These are phyloP conservation scores for Cyclargus thomasi DNA, from an alignment of 1,140 invertebrate genomes.

Conservation along the genomic window DNA sequence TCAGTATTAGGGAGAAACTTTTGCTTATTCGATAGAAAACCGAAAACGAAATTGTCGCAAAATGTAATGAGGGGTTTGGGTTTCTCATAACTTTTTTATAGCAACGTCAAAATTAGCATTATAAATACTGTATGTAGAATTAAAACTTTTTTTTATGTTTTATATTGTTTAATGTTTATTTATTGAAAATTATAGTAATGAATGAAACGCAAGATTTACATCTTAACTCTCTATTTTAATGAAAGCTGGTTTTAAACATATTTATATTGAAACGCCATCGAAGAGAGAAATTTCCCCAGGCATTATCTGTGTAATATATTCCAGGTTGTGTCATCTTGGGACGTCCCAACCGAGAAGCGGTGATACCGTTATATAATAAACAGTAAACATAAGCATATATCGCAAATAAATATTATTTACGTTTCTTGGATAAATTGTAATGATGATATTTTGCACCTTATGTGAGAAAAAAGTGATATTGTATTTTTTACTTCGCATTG, in stretches of 20 bases:
- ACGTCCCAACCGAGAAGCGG: not conserved
- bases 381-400: not conserved
- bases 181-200: too few species aligned
- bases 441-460: not conserved
- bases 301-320: conserved; percentile 5
- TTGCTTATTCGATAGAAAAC: not conserved
- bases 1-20: not conserved
- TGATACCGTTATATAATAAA: not conserved
- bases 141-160: too few species aligned
- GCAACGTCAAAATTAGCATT: too few species aligned
- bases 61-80: not conserved
- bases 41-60: not conserved
- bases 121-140: too few species aligned
- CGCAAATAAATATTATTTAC: not conserved
- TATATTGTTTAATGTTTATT: too few species aligned
- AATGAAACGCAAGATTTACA: too few species aligned
- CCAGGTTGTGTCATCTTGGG: conserved; percentile 7
- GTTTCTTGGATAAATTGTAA: not conserved
- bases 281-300: conserved; percentile 4
- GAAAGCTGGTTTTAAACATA: not conserved
- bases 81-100: too few species aligned
- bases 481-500: too few species aligned
- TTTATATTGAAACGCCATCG: not conserved
- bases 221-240: too few species aligned
- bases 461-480: too few species aligned